phyloP scores from a whole-genome alignment of 1,140 invertebrate species.

The Bombus soroeensis region DNA sequence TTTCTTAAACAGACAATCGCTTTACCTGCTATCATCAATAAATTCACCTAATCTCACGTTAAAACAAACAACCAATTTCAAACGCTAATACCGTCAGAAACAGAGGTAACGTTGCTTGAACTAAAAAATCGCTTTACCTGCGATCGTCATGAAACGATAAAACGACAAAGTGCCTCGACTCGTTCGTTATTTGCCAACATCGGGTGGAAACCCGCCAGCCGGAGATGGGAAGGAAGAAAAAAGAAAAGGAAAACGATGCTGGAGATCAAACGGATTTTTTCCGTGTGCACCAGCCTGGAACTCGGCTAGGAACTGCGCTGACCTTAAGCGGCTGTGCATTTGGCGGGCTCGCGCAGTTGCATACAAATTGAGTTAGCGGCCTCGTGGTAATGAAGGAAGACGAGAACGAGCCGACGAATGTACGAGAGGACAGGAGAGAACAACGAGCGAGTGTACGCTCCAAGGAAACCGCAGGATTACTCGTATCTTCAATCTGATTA shows the following conservation, averaged over 20 bases:
- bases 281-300: slow-evolving; percentile 59
- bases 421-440: background rate
- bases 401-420: slow-evolving; percentile 40
- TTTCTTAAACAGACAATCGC: too few species aligned
- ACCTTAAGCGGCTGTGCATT: slow-evolving; percentile 78
- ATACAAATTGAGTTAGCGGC: slow-evolving; percentile 82
- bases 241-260: background rate
- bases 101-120: too few species aligned
- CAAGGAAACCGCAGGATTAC: too few species aligned
- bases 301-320: slow-evolving; percentile 72
- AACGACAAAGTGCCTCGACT: background rate
- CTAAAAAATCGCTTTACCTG: background rate
- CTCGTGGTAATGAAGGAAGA: slow-evolving; percentile 75
- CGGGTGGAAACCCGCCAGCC: background rate
- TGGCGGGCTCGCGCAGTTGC: slow-evolving; percentile 79
- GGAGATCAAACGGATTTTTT: slow-evolving; percentile 49
- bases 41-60: too few species aligned
- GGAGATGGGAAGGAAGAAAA: background rate
- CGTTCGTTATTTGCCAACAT: background rate
- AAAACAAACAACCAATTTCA: too few species aligned
- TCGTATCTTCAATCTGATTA: too few species aligned
- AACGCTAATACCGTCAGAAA: too few species aligned
- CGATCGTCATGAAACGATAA: background rate
- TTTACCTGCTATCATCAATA: too few species aligned
- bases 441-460: too few species aligned